These are phyloP conservation scores for Anoplius nigerrimus DNA, from an alignment of 2,888 invertebrate genomes.

Conservation along the genomic window DNA sequence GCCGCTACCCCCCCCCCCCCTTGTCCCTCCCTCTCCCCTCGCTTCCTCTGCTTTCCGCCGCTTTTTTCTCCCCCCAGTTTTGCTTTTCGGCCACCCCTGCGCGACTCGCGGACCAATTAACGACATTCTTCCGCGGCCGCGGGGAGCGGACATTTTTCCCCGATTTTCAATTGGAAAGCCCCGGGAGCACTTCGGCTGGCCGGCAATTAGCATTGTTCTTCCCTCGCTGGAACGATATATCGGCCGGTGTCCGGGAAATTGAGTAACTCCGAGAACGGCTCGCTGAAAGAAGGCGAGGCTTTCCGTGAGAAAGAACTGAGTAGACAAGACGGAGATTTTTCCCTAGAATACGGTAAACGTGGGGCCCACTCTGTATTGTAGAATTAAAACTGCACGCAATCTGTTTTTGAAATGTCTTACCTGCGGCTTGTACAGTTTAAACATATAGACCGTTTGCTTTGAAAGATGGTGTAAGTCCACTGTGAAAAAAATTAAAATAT, in stretches of 20 bases:
- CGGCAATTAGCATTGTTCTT: slow-evolving; percentile 37
- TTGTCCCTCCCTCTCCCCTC: neutral
- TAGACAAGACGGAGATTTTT: too few species aligned
- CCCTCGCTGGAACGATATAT: neutral
- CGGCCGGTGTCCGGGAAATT: slow-evolving; percentile 11
- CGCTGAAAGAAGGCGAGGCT: neutral
- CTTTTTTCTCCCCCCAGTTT: neutral
- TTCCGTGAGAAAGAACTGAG: too few species aligned
- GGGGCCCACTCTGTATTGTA: too few species aligned
- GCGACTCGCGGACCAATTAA: slow-evolving; percentile 23
- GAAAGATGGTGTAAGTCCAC: too few species aligned
- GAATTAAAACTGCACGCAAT: too few species aligned
- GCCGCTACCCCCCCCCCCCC: neutral
- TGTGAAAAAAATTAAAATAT: too few species aligned
- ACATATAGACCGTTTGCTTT: too few species aligned
- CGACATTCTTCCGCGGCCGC: slow-evolving; percentile 7
- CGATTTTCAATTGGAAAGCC: slow-evolving; percentile 27
- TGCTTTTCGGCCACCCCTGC: neutral
- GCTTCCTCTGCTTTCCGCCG: slow-evolving; percentile 1
- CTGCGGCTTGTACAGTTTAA: too few species aligned
- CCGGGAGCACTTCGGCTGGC: neutral
- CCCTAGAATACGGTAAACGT: too few species aligned
- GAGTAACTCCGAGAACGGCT: neutral
- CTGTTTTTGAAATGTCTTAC: too few species aligned
- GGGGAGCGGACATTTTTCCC: slow-evolving; percentile 27